Evolutionary conservation across 2,797 vertebrate genomes (phyloP).

Genomic region (Manis crassicaudata): DNA sequence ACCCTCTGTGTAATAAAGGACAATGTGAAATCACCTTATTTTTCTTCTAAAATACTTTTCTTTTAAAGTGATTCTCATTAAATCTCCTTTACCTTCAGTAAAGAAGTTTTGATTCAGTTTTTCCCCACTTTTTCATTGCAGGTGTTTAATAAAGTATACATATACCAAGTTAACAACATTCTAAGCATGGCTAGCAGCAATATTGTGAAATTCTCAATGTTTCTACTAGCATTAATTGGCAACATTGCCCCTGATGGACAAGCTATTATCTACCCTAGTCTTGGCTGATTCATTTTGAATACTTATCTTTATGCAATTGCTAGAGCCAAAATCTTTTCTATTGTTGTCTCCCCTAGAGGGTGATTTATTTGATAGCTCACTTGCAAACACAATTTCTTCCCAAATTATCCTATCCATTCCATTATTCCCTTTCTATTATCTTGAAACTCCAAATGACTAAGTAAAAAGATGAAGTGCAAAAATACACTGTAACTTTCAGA

Average conservation of each 20-base stretch:
- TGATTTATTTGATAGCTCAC: constrained; percentile 82
- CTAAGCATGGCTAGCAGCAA: constrained; percentile 54
- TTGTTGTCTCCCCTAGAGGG: constrained; percentile 76
- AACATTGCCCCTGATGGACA: constrained; percentile 72
- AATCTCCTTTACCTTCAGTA: constrained; percentile 41
- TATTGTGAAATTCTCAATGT: constrained; percentile 72
- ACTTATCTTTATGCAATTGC: constrained; percentile 79
- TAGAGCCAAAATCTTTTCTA: constrained; percentile 72
- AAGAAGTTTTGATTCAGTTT: not conserved
- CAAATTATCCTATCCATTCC: constrained; percentile 82
- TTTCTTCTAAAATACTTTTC: not conserved
- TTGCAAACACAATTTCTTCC: constrained; percentile 83
- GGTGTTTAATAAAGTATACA: constrained; percentile 53
- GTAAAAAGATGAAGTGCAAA: constrained; percentile 81
- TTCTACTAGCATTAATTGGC: constrained; percentile 81
- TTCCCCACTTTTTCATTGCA: constrained; percentile 40
- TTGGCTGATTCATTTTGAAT: constrained; percentile 78
- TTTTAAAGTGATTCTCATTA: constrained; percentile 59
- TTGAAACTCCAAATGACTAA: constrained; percentile 66
- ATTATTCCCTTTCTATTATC: constrained; percentile 82
- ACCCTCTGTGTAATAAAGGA: not conserved
- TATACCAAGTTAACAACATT: constrained; percentile 62
- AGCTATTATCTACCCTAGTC: constrained; percentile 80
- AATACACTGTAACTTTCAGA: constrained; percentile 81
- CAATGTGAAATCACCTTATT: not conserved